Evolutionary conservation across 1,140 invertebrate species (phyloP).

Genomic region (Chelonus insularis): DNA sequence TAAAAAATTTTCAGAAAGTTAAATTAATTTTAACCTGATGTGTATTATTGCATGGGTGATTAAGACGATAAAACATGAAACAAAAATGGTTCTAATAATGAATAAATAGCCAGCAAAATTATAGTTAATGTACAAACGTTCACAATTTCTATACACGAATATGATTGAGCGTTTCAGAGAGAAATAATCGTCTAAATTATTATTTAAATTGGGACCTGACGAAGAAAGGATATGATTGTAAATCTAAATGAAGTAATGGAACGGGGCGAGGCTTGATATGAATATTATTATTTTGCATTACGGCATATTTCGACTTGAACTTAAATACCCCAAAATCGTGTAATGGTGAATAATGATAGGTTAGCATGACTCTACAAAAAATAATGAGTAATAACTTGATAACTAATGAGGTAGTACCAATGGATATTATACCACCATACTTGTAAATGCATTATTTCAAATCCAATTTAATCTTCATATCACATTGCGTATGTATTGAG

Average conservation of each 20-base stretch:
- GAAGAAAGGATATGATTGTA: constrained; percentile 9
- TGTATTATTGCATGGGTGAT: too few species aligned
- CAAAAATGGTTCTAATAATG: too few species aligned
- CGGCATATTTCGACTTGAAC: background rate
- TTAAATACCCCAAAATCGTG: constrained; percentile 1
- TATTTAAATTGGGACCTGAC: background rate
- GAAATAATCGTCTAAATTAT: constrained; percentile 3
- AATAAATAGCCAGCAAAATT: too few species aligned
- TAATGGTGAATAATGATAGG: constrained; percentile 8
- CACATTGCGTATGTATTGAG: too few species aligned
- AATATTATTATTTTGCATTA: constrained; percentile 8
- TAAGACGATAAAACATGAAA: too few species aligned
- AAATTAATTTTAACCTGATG: too few species aligned
- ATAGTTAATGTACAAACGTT: too few species aligned
- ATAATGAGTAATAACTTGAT: constrained; percentile 24
- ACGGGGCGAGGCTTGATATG: constrained; percentile 16
- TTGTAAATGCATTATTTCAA: constrained; percentile 36
- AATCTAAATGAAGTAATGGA: constrained; percentile 20
- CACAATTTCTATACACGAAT: background rate
- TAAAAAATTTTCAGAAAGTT: too few species aligned
- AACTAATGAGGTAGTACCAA: constrained; percentile 5
- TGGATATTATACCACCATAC: too few species aligned
- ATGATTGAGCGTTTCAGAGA: background rate
- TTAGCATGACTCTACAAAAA: constrained; percentile 25
- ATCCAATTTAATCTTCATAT: too few species aligned